A percentile compares a stretch with the other conserved stretches of the same genome.
These are phyloP conservation scores for Neoitamus cyanurus DNA, from an alignment of 2,888 invertebrate species.

Conservation along the genomic window DNA sequence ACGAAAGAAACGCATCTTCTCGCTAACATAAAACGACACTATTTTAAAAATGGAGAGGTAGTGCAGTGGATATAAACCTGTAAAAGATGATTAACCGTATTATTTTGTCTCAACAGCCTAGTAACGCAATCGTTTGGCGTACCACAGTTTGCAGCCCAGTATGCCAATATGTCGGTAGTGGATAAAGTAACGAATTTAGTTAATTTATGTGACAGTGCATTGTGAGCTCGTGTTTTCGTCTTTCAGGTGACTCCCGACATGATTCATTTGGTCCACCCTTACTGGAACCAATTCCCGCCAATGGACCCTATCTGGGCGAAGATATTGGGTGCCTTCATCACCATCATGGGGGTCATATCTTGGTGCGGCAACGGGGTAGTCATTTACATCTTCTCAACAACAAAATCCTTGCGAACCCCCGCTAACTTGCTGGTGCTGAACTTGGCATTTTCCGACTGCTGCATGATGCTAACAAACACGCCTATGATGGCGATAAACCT, in stretches of 20 bases:
- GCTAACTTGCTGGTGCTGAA: slow-evolving; percentile 92
- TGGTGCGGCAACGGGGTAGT: slow-evolving; percentile 66
- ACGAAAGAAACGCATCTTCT: background rate
- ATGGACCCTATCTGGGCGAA: slow-evolving; percentile 92
- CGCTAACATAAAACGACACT: background rate
- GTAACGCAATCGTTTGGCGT: slow-evolving; percentile 62
- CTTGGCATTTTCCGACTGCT: slow-evolving; percentile 89
- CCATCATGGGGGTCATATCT: slow-evolving; percentile 74
- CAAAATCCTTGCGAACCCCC: slow-evolving; percentile 78
- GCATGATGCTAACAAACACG: slow-evolving; percentile 80
- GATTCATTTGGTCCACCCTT: slow-evolving; percentile 75
- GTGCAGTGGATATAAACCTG: background rate
- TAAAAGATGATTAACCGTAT: background rate
- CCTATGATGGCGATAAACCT: slow-evolving; percentile 81
- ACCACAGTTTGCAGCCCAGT: slow-evolving; percentile 63
- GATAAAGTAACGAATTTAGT: slow-evolving; percentile 72
- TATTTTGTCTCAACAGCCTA: background rate
- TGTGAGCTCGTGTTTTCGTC: too few relatives aligned
- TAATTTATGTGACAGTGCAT: background rate
- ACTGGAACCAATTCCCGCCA: slow-evolving; percentile 90
- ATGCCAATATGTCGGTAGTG: slow-evolving; percentile 79
- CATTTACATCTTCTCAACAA: slow-evolving; percentile 65
- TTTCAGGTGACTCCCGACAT: slow-evolving; percentile 78
- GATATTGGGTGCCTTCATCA: slow-evolving; percentile 83
- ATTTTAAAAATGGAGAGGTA: background rate